Evolutionary conservation across 64 coral and sea anemone species (phyloP).

Genomic region (Montipora sp.): DNA sequence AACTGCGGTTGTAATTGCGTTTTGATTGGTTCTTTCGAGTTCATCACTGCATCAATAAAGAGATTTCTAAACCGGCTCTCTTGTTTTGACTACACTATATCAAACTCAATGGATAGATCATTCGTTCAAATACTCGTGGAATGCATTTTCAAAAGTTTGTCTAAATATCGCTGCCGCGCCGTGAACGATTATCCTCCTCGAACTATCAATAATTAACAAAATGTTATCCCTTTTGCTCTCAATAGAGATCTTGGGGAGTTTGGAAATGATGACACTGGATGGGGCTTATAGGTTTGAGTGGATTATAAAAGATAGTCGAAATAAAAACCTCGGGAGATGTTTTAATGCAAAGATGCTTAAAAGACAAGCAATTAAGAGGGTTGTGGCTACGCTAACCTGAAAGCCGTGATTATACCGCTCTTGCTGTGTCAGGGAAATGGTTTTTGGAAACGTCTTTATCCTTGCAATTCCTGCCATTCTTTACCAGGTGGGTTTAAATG

Average conservation of each 20-base stretch:
- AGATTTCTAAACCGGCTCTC: neutral
- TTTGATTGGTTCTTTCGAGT: neutral
- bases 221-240: neutral
- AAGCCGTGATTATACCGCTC: neutral
- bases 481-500: neutral
- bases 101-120: neutral
- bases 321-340: neutral
- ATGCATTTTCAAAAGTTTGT: neutral
- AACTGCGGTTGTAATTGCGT: neutral
- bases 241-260: neutral
- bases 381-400: neutral
- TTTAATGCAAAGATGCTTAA: neutral
- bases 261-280: neutral
- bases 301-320: neutral
- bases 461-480: neutral
- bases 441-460: constrained; percentile 10
- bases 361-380: neutral
- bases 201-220: constrained; percentile 31
- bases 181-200: neutral
- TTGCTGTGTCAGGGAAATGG: neutral
- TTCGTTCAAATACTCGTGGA: neutral
- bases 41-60: neutral
- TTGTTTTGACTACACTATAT: neutral
- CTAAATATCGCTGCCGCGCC: neutral
- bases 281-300: neutral